Evolutionary conservation across 2,797 vertebrate species (phyloP).

Genomic region (Malacoctenus gilli): DNA sequence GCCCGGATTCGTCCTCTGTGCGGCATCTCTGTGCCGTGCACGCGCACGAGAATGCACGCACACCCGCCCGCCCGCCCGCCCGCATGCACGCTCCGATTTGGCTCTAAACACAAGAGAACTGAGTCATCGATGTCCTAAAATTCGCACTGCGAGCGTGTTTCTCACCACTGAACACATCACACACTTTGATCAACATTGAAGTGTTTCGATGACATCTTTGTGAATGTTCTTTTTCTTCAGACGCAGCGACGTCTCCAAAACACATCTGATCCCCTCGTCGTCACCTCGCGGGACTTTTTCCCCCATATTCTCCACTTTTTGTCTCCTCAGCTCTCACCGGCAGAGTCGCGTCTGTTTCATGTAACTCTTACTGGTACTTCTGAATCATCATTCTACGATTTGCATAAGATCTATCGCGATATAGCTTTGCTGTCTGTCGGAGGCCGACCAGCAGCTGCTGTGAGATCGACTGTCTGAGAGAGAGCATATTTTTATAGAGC

Average conservation of each 20-base stretch:
- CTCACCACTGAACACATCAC: conserved; percentile 21
- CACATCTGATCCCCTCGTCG: conserved; percentile 4
- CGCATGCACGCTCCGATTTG: conserved; percentile 24
- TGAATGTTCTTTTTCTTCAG: conserved; percentile 1
- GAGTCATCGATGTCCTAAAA: conserved; percentile 55
- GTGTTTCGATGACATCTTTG: conserved; percentile 26
- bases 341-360: not conserved
- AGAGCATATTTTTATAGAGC: not conserved
- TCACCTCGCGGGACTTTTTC: not conserved
- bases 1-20: conserved; percentile 28
- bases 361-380: not conserved
- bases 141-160: conserved; percentile 41
- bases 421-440: not conserved
- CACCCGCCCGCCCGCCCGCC: conserved; percentile 13
- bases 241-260: conserved; percentile 17
- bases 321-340: not conserved
- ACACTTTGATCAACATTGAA: conserved; percentile 27
- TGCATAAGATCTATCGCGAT: not conserved
- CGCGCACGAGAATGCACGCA: conserved; percentile 1
- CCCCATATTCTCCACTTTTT: not conserved
- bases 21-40: conserved; percentile 27
- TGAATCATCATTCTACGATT: not conserved
- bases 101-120: conserved; percentile 31
- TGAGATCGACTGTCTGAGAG: not conserved
- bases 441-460: not conserved